These are phyloP conservation scores for Shinisaurus crocodilurus DNA, from an alignment of 2,113 vertebrate genomes.

Conservation along the genomic window DNA sequence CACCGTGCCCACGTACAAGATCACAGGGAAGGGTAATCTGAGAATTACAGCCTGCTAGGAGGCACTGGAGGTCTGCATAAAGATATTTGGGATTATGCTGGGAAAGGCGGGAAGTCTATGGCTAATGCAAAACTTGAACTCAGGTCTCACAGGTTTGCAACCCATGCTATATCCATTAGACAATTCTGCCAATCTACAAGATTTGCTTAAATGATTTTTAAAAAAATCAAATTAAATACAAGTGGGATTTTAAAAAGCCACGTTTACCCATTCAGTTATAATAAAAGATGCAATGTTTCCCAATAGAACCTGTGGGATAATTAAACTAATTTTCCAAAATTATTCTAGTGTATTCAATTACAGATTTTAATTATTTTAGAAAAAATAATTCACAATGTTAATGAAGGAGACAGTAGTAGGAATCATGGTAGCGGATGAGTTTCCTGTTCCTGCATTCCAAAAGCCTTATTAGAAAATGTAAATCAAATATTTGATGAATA, in stretches of 20 bases:
- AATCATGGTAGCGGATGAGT: slow-evolving; percentile 77
- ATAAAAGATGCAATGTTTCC: slow-evolving; percentile 75
- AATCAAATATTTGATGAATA: slow-evolving; percentile 88
- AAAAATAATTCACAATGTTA: slow-evolving; percentile 76
- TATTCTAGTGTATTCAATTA: slow-evolving; percentile 84
- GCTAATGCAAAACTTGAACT: neutral
- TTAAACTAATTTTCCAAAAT: slow-evolving; percentile 80
- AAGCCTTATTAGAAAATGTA: slow-evolving; percentile 81
- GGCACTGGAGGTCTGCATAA: neutral
- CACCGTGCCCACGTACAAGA: neutral
- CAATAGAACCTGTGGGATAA: slow-evolving; percentile 78
- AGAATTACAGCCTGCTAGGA: neutral
- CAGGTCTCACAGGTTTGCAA: neutral
- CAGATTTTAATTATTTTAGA: slow-evolving; percentile 81
- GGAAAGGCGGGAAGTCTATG: neutral
- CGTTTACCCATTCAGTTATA: slow-evolving; percentile 68
- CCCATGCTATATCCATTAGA: neutral
- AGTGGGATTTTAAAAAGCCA: slow-evolving; percentile 23
- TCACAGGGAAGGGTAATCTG: neutral
- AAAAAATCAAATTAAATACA: neutral
- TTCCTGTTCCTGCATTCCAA: slow-evolving; percentile 79
- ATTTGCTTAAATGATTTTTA: neutral
- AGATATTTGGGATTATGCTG: neutral
- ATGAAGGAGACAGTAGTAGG: slow-evolving; percentile 80
- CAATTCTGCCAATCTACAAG: neutral